These are phyloP conservation scores for Thinocorus orbignyianus DNA, from an alignment of 2,113 vertebrate genomes.

Conservation along the genomic window DNA sequence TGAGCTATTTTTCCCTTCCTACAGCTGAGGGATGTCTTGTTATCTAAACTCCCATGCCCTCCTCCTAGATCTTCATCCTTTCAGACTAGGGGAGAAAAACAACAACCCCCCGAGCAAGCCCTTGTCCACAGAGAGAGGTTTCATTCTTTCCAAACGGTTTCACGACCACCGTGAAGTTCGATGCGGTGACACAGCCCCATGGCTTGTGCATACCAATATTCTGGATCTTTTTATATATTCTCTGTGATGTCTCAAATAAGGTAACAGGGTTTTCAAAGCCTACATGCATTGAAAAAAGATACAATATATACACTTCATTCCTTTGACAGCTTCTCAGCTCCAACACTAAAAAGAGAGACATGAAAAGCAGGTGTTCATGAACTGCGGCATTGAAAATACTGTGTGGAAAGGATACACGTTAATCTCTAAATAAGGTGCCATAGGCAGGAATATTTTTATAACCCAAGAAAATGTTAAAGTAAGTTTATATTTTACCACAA, in stretches of 20 bases:
- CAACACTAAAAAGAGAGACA: not conserved
- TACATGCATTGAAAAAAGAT: not conserved
- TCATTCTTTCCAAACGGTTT: not conserved
- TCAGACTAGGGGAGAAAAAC: not conserved
- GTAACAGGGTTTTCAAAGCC: not conserved
- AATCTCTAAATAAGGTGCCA: slow-evolving; percentile 50
- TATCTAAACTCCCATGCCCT: not conserved
- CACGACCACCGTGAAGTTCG: not conserved
- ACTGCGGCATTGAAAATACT: not conserved
- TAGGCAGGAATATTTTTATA: slow-evolving; percentile 52
- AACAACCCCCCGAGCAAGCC: not conserved
- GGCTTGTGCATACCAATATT: not conserved
- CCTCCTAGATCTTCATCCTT: not conserved
- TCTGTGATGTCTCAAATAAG: not conserved
- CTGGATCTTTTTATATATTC: not conserved
- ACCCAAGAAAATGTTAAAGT: slow-evolving; percentile 24
- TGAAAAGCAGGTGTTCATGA: not conserved
- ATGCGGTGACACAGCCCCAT: not conserved
- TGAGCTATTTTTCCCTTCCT: not conserved
- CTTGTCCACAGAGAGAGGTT: not conserved
- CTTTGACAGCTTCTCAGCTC: not conserved
- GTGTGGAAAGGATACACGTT: not conserved
- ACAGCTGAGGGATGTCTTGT: not conserved
- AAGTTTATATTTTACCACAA: slow-evolving; percentile 61
- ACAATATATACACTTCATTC: not conserved